A percentile compares a stretch with the other conserved stretches of the same genome.
These are phyloP conservation scores for Xiphorhynchus erythropygius DNA, from an alignment of 2,797 vertebrate species.

Conservation along the genomic window DNA sequence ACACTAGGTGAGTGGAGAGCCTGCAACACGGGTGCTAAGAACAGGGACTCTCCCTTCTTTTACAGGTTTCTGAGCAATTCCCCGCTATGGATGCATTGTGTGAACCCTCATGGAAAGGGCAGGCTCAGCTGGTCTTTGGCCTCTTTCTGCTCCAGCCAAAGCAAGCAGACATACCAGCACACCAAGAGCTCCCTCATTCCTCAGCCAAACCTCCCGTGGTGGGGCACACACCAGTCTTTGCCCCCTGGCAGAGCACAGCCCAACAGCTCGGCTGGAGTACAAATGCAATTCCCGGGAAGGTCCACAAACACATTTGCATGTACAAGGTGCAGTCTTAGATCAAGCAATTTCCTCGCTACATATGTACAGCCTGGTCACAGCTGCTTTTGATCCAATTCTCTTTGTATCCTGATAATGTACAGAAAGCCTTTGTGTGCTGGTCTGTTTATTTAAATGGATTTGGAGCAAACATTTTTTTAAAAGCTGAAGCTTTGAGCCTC, in stretches of 20 bases:
- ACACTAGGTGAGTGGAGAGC: accelerated
- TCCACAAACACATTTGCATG: slow-evolving; percentile 51
- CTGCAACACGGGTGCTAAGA: accelerated
- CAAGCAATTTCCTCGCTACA: slow-evolving; percentile 40
- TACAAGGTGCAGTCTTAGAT: slow-evolving; percentile 46
- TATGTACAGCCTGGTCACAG: slow-evolving; percentile 44
- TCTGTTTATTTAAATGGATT: slow-evolving; percentile 71
- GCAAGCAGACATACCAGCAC: accelerated
- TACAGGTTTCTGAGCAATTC: accelerated
- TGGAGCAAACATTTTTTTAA: slow-evolving; percentile 61
- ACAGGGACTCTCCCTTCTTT: neutral
- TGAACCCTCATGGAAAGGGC: accelerated
- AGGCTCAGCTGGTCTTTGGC: neutral
- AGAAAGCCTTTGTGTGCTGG: slow-evolving; percentile 37
- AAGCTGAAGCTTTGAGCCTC: slow-evolving; percentile 55
- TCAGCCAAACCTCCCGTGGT: neutral
- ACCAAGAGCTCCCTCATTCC: neutral
- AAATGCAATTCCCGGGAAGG: neutral
- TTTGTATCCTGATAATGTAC: slow-evolving; percentile 50
- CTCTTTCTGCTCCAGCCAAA: neutral
- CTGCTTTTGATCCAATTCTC: slow-evolving; percentile 65
- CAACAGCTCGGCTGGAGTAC: neutral
- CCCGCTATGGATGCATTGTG: accelerated
- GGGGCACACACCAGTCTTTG: neutral
- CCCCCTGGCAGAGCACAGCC: neutral